A percentile compares a stretch with the other conserved stretches of the same genome.
These are phyloP conservation scores for Mirza zaza DNA, from an alignment of 2,113 vertebrate genomes.

Conservation along the genomic window DNA sequence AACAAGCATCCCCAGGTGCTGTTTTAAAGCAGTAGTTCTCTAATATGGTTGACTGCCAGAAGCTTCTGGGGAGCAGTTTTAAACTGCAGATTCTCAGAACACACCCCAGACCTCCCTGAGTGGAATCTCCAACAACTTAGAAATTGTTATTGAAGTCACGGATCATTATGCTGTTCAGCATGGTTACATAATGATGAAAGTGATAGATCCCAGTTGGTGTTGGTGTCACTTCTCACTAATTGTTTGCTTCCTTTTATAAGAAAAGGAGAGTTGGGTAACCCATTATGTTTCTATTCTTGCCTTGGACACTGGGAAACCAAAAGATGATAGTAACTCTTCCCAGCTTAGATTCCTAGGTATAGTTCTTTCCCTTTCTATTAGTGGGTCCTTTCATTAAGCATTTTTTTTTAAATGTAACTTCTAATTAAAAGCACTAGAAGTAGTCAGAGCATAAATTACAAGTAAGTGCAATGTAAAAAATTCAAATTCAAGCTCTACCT, in stretches of 20 bases:
- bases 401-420: not conserved
- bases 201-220: not conserved
- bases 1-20: not conserved
- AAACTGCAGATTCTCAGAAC: not conserved
- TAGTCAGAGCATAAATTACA: constrained; percentile 8
- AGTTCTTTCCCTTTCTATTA: constrained; percentile 39
- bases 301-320: constrained; percentile 52
- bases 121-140: not conserved
- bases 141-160: not conserved
- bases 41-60: not conserved
- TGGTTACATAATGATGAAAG: not conserved
- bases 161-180: not conserved
- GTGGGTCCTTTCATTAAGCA: not conserved
- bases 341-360: constrained; percentile 55
- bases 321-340: constrained; percentile 35
- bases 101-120: not conserved
- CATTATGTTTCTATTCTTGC: constrained; percentile 54
- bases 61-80: not conserved
- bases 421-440: constrained; percentile 5
- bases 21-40: not conserved
- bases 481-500: constrained; percentile 2
- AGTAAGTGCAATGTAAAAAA: not conserved
- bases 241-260: constrained; percentile 57
- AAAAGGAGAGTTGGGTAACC: constrained; percentile 53
- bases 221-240: constrained; percentile 24